phyloP scores from a whole-genome alignment of 2,113 vertebrate genomes.

The Nycticorax nycticorax region DNA sequence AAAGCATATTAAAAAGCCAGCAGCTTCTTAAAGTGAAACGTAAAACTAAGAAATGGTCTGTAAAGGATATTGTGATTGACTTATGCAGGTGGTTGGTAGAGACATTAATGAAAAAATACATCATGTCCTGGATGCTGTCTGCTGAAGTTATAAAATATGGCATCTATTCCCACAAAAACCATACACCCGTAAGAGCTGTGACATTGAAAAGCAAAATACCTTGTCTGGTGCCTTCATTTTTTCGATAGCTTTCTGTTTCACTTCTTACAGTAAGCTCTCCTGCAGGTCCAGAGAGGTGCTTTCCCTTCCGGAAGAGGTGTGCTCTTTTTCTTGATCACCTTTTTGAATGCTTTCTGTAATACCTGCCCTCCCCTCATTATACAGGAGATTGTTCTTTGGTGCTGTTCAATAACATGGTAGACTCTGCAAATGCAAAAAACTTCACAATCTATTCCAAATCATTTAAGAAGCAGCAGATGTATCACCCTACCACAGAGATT shows the following conservation, averaged over 20 bases:
- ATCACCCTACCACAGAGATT: slow-evolving; percentile 18
- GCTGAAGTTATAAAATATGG: neutral
- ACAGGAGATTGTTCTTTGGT: slow-evolving; percentile 27
- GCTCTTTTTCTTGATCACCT: slow-evolving; percentile 23
- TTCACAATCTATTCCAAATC: slow-evolving; percentile 51
- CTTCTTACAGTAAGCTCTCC: neutral
- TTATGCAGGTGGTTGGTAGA: neutral
- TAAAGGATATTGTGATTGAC: neutral
- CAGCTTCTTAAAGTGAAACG: neutral
- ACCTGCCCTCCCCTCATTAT: slow-evolving; percentile 49
- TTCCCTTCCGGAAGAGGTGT: neutral
- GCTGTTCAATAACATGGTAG: slow-evolving; percentile 47
- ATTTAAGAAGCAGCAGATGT: slow-evolving; percentile 12
- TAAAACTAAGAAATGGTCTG: neutral
- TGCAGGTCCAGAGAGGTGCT: neutral
- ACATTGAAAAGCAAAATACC: slow-evolving; percentile 57
- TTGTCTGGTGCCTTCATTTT: slow-evolving; percentile 28
- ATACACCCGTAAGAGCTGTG: neutral
- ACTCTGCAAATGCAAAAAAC: slow-evolving; percentile 62
- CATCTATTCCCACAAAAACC: neutral
- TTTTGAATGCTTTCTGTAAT: slow-evolving; percentile 33
- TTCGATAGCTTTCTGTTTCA: neutral
- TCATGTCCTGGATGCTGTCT: neutral
- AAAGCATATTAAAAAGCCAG: neutral
- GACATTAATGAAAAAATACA: neutral